Percentiles rank a stretch among this genome's conserved stretches.
phyloP scores from a whole-genome alignment of 2,888 invertebrate species.

The Pycnomerus fuliginosus region DNA sequence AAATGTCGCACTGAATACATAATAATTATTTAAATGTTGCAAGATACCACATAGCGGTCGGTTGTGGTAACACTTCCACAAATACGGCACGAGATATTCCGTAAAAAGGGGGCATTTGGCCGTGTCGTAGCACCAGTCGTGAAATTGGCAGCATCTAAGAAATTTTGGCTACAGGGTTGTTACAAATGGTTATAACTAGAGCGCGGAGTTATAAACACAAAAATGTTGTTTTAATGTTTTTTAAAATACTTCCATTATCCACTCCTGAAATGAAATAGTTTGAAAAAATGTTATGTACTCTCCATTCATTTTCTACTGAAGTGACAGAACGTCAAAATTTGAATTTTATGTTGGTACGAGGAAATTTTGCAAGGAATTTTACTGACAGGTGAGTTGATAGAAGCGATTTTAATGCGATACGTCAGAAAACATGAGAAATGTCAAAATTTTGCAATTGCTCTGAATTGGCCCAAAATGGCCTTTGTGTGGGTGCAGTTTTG shows the following conservation, averaged over 20 bases:
- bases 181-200: constrained; percentile 1
- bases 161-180: neutral
- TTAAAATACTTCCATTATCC: neutral
- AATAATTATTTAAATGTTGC: neutral
- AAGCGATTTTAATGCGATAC: too few species aligned
- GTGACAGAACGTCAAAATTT: too few species aligned
- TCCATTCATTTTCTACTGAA: too few species aligned
- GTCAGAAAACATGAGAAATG: too few species aligned
- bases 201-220: too few species aligned
- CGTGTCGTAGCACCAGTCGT: constrained; percentile 82
- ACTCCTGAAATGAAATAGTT: neutral
- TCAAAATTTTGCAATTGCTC: too few species aligned
- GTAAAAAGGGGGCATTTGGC: constrained; percentile 77
- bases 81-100: constrained; percentile 84
- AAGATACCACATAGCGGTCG: constrained; percentile 70
- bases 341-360: too few species aligned
- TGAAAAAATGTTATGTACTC: too few species aligned
- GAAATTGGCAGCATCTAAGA: constrained; percentile 76
- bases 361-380: too few species aligned
- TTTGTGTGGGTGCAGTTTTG: too few species aligned
- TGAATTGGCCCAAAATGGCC: too few species aligned
- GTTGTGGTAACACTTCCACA: constrained; percentile 81
- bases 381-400: too few species aligned
- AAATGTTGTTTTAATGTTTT: constrained; percentile 5
- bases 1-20: constrained; percentile 1